phyloP scores from a whole-genome alignment of 2,888 invertebrate species.

The Drosophila algonquin region DNA sequence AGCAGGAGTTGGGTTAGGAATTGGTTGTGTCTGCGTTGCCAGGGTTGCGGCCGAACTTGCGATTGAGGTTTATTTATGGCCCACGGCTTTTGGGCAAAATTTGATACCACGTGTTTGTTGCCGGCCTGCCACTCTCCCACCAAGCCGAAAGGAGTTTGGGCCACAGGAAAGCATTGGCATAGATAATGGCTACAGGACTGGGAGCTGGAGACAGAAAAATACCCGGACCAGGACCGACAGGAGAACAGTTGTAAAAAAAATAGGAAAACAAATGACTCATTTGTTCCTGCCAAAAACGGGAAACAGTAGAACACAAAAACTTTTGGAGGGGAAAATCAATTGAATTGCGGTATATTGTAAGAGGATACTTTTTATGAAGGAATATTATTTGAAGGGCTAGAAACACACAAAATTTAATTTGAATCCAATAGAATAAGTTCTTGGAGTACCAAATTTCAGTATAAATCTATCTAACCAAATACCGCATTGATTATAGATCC shows the following conservation, averaged over 20 bases:
- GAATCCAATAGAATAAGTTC: too few relatives aligned
- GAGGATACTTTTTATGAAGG: not conserved
- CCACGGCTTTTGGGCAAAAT: constrained; percentile 68
- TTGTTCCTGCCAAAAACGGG: constrained; percentile 32
- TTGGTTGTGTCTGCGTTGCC: constrained; percentile 43
- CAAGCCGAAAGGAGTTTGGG: constrained; percentile 43
- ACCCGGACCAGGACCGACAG: constrained; percentile 13
- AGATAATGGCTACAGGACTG: constrained; percentile 57
- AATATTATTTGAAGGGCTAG: too few relatives aligned
- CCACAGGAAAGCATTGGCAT: constrained; percentile 67
- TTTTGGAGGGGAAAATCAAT: constrained; percentile 37
- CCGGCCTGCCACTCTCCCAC: constrained; percentile 14
- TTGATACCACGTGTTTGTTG: constrained; percentile 71
- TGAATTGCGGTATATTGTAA: constrained; percentile 1
- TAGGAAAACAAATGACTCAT: constrained; percentile 52
- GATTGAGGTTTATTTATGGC: constrained; percentile 78
- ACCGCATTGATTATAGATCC: too few relatives aligned
- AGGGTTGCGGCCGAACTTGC: constrained; percentile 41
- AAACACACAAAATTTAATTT: too few relatives aligned
- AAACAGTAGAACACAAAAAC: constrained; percentile 14
- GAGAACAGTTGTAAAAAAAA: constrained; percentile 18
- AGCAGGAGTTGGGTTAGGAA: constrained; percentile 16
- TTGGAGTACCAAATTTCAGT: too few relatives aligned
- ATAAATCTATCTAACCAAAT: too few relatives aligned
- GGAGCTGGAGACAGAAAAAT: not conserved